A percentile compares a stretch with the other conserved stretches of the same genome.
Evolutionary conservation across 2,797 vertebrate genomes (phyloP).

Genomic region (Acipenser ruthenus): DNA sequence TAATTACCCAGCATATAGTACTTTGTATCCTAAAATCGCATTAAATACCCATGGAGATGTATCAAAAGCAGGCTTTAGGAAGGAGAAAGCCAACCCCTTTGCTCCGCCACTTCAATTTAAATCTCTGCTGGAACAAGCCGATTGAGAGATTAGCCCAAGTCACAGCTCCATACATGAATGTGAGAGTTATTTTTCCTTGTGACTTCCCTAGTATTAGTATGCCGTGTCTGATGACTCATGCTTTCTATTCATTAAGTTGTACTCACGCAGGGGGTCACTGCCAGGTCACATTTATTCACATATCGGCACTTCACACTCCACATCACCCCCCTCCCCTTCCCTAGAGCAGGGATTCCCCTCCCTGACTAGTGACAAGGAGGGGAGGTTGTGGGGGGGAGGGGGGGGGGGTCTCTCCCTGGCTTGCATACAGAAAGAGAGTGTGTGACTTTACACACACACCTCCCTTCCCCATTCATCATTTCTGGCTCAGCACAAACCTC

Average conservation of each 20-base stretch:
- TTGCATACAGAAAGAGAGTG: conserved; percentile 15
- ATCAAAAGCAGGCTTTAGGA: no score
- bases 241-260: conserved; percentile 57
- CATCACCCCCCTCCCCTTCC: conserved; percentile 25
- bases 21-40: no score
- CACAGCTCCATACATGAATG: background rate
- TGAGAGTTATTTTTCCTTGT: conserved; percentile 19
- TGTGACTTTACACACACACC: conserved; percentile 51
- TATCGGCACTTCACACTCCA: conserved; percentile 48
- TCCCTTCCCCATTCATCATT: conserved; percentile 55
- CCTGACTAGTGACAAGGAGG: conserved; percentile 34
- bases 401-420: background rate
- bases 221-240: conserved; percentile 57
- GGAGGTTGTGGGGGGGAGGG: conserved; percentile 33
- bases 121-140: background rate
- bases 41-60: no score
- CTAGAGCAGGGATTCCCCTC: conserved; percentile 62
- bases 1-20: no score
- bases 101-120: background rate
- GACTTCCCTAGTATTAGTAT: conserved; percentile 49
- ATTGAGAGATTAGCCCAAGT: no score
- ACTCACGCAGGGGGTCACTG: conserved; percentile 40
- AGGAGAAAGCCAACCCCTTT: background rate
- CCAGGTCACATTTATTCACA: conserved; percentile 60
- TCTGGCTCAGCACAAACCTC: conserved; percentile 53